These are phyloP conservation scores for Triops cancriformis DNA, from an alignment of 1,140 invertebrate species.

Conservation along the genomic window DNA sequence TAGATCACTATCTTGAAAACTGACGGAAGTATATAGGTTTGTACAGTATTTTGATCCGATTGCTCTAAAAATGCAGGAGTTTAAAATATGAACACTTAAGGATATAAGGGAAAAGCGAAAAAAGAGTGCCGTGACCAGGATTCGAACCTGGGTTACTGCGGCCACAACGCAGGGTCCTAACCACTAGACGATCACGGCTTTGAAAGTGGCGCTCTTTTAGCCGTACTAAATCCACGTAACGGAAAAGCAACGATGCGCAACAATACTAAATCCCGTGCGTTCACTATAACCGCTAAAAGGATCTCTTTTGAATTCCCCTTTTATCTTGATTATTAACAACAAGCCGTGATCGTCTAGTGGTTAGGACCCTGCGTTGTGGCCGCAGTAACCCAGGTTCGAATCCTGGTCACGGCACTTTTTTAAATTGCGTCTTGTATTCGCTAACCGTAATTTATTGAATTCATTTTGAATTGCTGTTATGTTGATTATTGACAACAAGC, in stretches of 20 bases:
- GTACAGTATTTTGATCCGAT: too few species aligned
- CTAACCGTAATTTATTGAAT: too few species aligned
- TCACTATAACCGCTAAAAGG: too few species aligned
- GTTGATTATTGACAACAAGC: too few species aligned
- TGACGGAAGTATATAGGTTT: too few species aligned
- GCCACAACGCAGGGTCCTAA: constrained; percentile 86
- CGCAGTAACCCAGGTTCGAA: constrained; percentile 88
- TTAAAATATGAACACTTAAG: too few species aligned
- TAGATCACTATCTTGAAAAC: too few species aligned
- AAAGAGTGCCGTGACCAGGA: constrained; percentile 78
- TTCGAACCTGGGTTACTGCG: constrained; percentile 88
- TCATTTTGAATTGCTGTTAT: too few species aligned
- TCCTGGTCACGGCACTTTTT: constrained; percentile 70
- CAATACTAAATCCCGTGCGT: too few species aligned
- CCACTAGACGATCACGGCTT: constrained; percentile 81
- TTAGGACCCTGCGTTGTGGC: constrained; percentile 86
- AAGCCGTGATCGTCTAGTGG: constrained; percentile 81
- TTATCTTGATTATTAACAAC: background rate
- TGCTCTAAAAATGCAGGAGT: too few species aligned
- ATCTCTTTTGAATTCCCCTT: too few species aligned
- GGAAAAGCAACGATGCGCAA: background rate
- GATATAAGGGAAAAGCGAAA: constrained; percentile 22
- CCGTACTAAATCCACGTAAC: background rate
- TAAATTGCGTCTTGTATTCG: too few species aligned
- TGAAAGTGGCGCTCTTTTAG: background rate